Percentiles rank a stretch among this genome's conserved stretches.
phyloP scores from a whole-genome alignment of 2,888 invertebrate genomes.

The Agonum fuliginosum region DNA sequence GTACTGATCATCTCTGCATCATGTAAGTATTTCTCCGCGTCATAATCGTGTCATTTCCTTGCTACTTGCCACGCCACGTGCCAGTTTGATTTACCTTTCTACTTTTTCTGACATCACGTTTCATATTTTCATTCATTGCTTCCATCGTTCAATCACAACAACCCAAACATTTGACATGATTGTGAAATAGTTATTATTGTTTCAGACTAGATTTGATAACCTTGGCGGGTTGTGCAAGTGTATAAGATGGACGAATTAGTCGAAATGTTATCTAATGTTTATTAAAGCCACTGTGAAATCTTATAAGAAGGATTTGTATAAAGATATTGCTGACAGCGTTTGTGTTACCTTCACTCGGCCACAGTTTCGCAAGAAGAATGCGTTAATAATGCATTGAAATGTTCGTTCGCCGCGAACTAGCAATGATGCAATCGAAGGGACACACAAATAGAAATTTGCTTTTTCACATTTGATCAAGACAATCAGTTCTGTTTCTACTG shows the following conservation, averaged over 20 bases:
- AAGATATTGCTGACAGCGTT: no score
- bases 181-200: no score
- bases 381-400: slow-evolving; percentile 29
- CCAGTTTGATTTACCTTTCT: background rate
- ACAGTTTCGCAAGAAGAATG: slow-evolving; percentile 27
- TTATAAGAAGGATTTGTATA: no score
- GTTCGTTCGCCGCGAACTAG: background rate
- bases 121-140: background rate
- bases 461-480: no score
- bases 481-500: no score
- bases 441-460: no score
- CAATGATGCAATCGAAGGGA: background rate
- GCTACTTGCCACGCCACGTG: background rate
- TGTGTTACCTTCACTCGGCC: slow-evolving; percentile 7
- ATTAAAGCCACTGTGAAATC: no score
- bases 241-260: no score
- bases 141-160: background rate
- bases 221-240: no score
- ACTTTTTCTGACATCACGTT: background rate
- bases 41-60: background rate
- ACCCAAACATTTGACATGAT: no score
- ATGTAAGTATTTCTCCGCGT: background rate
- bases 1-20: background rate
- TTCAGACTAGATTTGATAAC: no score
- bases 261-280: no score